Conservation (phyloP, 2,888 invertebrate species). For the Amiota communis region DNA sequence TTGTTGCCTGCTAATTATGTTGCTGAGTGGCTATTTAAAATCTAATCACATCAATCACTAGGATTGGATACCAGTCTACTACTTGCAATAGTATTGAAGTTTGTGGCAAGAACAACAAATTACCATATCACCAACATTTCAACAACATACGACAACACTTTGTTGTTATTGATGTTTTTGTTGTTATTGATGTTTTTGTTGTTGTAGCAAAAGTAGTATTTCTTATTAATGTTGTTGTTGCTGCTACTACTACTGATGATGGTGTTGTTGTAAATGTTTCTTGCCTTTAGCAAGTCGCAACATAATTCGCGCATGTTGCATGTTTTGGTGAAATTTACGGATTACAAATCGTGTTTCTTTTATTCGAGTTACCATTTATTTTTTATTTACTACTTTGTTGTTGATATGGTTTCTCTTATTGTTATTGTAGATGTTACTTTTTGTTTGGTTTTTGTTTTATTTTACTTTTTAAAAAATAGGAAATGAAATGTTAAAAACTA, state of each 20-base stretch:
- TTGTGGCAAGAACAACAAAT: not conserved
- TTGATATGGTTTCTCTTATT: not conserved
- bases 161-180: conserved; percentile 8
- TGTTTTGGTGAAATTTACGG: conserved; percentile 25
- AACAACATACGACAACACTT: conserved; percentile 17
- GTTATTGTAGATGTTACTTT: not conserved
- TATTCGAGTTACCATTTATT: conserved; percentile 2
- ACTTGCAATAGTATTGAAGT: not conserved
- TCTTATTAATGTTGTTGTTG: not conserved
- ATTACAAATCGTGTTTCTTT: conserved; percentile 24
- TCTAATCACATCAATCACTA: conserved; percentile 27
- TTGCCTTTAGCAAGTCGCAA: not conserved
- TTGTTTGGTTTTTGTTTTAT: not conserved
- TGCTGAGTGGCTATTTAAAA: conserved; percentile 27
- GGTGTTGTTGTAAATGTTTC: not conserved
- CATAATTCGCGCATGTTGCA: conserved; percentile 21
- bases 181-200: conserved; percentile 16
- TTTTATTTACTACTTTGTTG: not conserved
- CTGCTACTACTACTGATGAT: not conserved
- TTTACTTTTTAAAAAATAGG: not conserved
- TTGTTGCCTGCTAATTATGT: conserved; percentile 24
- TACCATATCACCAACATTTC: conserved; percentile 14
- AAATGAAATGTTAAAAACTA: conserved; percentile 19
- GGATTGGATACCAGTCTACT: not conserved
- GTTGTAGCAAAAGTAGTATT: not conserved